phyloP scores from a whole-genome alignment of 1,140 invertebrate genomes.

The Drosophila suzukii region DNA sequence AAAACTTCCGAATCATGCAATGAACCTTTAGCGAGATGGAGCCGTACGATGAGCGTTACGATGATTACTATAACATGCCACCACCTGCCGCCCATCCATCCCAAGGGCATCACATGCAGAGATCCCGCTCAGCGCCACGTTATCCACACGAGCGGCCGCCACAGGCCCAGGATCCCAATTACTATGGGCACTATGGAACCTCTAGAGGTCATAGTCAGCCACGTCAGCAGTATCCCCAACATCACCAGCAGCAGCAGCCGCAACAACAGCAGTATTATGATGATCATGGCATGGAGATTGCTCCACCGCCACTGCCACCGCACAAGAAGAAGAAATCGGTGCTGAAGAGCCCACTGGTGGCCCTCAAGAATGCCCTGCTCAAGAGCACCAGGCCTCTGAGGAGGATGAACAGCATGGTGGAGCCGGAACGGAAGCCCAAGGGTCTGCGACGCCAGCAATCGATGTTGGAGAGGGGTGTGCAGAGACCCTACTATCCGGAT shows the following conservation, averaged over 20 bases:
- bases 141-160: slow-evolving; percentile 73
- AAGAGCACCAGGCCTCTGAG: slow-evolving; percentile 76
- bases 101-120: slow-evolving; percentile 58
- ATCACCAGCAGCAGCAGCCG: slow-evolving; percentile 15
- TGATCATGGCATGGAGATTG: slow-evolving; percentile 61
- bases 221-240: slow-evolving; percentile 20
- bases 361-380: slow-evolving; percentile 78
- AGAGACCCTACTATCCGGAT: slow-evolving; percentile 79
- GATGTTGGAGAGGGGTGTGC: slow-evolving; percentile 78
- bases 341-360: slow-evolving; percentile 76
- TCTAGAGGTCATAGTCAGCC: slow-evolving; percentile 31
- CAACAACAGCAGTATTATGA: slow-evolving; percentile 72
- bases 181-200: slow-evolving; percentile 65
- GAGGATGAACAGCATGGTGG: slow-evolving; percentile 83
- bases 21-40: slow-evolving; percentile 83
- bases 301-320: slow-evolving; percentile 66
- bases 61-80: slow-evolving; percentile 71
- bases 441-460: slow-evolving; percentile 78
- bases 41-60: slow-evolving; percentile 78
- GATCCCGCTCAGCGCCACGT: slow-evolving; percentile 70
- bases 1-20: slow-evolving; percentile 36
- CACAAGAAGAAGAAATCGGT: slow-evolving; percentile 83
- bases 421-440: slow-evolving; percentile 76
- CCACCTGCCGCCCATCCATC: slow-evolving; percentile 49
- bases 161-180: slow-evolving; percentile 66